Base-by-base conservation (phyloP, 2,888 invertebrate genomes). In the Phalera bucephala region DNA sequence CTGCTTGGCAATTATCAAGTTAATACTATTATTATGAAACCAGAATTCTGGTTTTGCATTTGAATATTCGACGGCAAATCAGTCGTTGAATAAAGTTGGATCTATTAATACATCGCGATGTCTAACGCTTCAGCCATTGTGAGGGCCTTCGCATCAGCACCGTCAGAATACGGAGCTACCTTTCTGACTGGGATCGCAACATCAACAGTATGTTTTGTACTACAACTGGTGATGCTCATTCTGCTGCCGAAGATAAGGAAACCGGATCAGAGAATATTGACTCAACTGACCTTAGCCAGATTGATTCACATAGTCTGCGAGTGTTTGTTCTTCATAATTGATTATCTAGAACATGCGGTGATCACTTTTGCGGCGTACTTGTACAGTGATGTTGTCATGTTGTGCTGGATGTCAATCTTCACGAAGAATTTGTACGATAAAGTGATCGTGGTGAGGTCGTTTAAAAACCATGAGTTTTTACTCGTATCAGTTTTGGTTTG, bases 361-460 rank as follows among this genome's bases (percentile, higher is more conserved):
- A 8, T 59, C 0, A 26, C 58, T 0, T 72, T 54, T 11, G 46
- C 63, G 0, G 10, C 67, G 0, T 81, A 78, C 38, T 22, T 71
- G 2, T 74, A 76, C 20, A 71, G 70, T 0, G 85, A 86, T 21
- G 59, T 68, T 0, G 72, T 67, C 0, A 33, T 84, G 0, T 43
- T 82, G 0, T 59, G 64, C 8, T 76, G 80, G 67, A 85, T 81
- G 80, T 78, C 77, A 22, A 39, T 81, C 1, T 84, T 79, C 38
- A 75, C 80, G 0, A 80, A 76, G 42, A 76, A 80, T 33, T 44
- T 86, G 5, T 83, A 81, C 44, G 70, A 80, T 9, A 82, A 82
- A 57, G 64, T 82, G 3, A 70, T 83, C 1, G 26, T 70, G 1
- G 83, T 80, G 25, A 78, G 78, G 15, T 40, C 48, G 1, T 28